A percentile compares a stretch with the other conserved stretches of the same genome.
phyloP scores from a whole-genome alignment of 2,888 invertebrate genomes.

The Spisula solida region DNA sequence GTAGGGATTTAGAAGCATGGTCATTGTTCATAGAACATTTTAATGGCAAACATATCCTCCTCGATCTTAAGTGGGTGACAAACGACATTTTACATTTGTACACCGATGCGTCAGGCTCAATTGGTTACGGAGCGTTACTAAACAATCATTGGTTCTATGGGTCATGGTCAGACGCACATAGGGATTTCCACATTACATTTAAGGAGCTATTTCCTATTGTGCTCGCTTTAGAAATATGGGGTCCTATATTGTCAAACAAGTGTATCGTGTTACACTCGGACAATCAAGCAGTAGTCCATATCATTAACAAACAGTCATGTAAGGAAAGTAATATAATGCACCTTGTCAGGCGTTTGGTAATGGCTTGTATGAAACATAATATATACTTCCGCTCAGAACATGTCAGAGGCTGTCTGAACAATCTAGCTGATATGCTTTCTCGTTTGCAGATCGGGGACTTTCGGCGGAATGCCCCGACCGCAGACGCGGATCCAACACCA shows the following conservation, averaged over 20 bases:
- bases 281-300: slow-evolving; percentile 63
- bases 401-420: slow-evolving; percentile 46
- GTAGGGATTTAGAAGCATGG: slow-evolving; percentile 44
- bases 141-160: slow-evolving; percentile 22
- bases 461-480: background rate
- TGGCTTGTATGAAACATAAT: slow-evolving; percentile 35
- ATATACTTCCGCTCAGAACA: slow-evolving; percentile 54
- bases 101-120: slow-evolving; percentile 20
- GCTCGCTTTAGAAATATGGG: slow-evolving; percentile 62
- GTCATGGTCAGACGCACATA: slow-evolving; percentile 15
- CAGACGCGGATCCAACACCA: background rate
- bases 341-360: background rate
- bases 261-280: slow-evolving; percentile 61
- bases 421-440: slow-evolving; percentile 50
- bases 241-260: slow-evolving; percentile 31
- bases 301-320: background rate
- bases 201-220: slow-evolving; percentile 60
- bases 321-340: background rate
- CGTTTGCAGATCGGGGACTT: slow-evolving; percentile 57
- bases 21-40: slow-evolving; percentile 23
- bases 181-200: slow-evolving; percentile 27
- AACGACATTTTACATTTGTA: background rate
- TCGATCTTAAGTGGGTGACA: slow-evolving; percentile 17
- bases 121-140: slow-evolving; percentile 20
- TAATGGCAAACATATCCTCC: background rate